Evolutionary conservation across 2,113 vertebrate genomes (phyloP), one percentile per base, ranked within the genome.

Genomic region (Notiomystis cincta): DNA sequence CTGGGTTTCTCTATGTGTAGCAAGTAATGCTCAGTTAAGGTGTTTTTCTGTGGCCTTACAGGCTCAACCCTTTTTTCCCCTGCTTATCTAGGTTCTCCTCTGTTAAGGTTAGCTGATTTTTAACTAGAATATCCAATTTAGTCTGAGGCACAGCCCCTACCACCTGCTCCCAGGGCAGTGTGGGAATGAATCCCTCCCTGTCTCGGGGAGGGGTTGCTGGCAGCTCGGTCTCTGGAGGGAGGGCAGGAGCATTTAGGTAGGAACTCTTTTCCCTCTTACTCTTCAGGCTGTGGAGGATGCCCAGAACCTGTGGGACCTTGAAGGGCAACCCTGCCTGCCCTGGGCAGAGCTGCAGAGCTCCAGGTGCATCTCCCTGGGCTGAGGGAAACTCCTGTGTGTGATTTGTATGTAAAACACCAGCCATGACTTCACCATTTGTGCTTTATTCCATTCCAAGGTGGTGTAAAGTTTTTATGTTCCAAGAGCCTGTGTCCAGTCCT

Each of bases 141-240:
- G 33, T 47, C 62, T 0, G 18, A 56, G 81, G 64, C 33, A 33
- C 72, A 69, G 85, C 82, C 33, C 79, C 37, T 37, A 2, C 57
- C 0, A 3, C 42, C 51, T 13, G 61, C 54, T 23, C 66, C 4
- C 0, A 1, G 33, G 28, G 45, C 1, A 1, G 7, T 1, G 0
- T 11, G 5, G 50, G 58, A 40, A 31, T 3, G 20, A 31, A 45
- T 15, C 38, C 33, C 69, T 62, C 11, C 48, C 40, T 35, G 33
- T 4, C n/a, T 24, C 2, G 2, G 58, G 87, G 22, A 58, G 71
- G 76, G 33, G 82, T 70, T 92, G 50, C 93, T 75, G 19, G 38
- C 51, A 25, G 56, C 8, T 6, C 37, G 53, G 40, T 57, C 37
- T 69, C 73, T 16, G 2, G 38, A 70, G 66, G 66, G 57, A 89